Evolutionary conservation across 2,888 invertebrate species (phyloP).

Genomic region (Acheta domesticus): DNA sequence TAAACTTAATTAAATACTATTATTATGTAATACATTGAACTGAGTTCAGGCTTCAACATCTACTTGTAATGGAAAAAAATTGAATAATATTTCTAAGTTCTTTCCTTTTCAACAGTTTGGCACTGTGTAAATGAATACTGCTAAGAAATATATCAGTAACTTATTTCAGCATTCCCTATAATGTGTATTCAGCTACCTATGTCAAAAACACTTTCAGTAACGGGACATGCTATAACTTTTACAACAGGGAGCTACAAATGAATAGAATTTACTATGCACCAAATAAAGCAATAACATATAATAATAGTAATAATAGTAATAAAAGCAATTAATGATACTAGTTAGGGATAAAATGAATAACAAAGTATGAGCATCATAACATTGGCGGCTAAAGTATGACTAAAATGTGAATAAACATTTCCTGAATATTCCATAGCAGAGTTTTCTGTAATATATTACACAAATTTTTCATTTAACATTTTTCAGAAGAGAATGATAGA

Average conservation of each 20-base stretch:
- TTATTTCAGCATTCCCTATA: background rate
- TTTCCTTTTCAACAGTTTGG: constrained; percentile 18
- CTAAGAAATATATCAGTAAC: background rate
- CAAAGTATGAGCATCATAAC: too few species aligned
- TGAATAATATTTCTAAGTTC: too few species aligned
- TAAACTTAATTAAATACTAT: background rate
- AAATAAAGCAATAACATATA: background rate
- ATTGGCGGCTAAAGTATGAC: too few species aligned
- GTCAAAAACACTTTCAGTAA: background rate
- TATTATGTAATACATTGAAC: background rate
- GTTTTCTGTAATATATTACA: too few species aligned
- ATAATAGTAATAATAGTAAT: background rate
- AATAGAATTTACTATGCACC: background rate
- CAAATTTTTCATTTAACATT: too few species aligned
- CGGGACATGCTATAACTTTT: background rate
- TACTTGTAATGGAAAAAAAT: background rate
- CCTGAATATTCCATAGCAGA: too few species aligned
- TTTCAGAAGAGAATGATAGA: too few species aligned
- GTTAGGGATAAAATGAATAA: too few species aligned
- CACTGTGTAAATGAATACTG: constrained; percentile 18
- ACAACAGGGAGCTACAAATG: background rate
- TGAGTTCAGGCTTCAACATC: background rate
- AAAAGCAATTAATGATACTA: background rate
- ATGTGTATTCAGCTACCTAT: background rate
- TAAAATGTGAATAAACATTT: too few species aligned